Base-by-base conservation (phyloP, 2,888 invertebrate species). In the Nephrocerus scutellatus region DNA sequence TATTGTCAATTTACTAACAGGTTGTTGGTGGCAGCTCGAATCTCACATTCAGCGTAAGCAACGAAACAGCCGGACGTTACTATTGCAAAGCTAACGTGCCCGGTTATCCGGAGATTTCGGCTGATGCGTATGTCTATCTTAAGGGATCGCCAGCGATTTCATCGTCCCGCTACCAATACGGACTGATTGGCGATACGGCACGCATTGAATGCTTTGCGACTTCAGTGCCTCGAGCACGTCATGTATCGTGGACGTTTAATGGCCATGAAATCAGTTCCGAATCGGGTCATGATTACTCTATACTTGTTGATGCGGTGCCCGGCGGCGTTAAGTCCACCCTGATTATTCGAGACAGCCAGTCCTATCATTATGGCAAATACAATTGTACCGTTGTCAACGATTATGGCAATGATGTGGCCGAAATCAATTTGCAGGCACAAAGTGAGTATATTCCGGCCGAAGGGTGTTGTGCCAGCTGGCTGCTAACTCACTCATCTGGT, bases 311-410 rank as follows among this genome's bases (percentile, higher is more conserved):
- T 54, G 72, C 79, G 0, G 74, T 81, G 40, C 75, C 80, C 0
- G 85, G 84, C 35, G 87, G 89, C 3, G 79, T 91, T 25, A 85
- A 86, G 66, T 92, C 89, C 38, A 86, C 87, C n/a, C 73, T 95
- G 36, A 82, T 91, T 53, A 88, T 95, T 51, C 74, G 86, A 35
- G 85, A 89, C 60, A 87, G 90, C 25, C 82, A 84, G 60, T 79
- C 84, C 19, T 79, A 79, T 53, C 92, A 95, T 66, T 95, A 91
- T 59, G 93, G 93, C 29, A 76, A 80, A 52, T 95, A 93, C 73
- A 93, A 91, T 70, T 95, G 95, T 68, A 88, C 90, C 33, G 91
- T 92, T 18, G 81, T 83, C 33, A 95, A 95, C 64, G 83, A 84
- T 47, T 92, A 87, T 54, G 95, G 95, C 28, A 81, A 80, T 49